Evolutionary conservation across 2,797 vertebrate species (phyloP), one percentile per base, ranked within the genome.

Genomic region (Eulemur mongoz): DNA sequence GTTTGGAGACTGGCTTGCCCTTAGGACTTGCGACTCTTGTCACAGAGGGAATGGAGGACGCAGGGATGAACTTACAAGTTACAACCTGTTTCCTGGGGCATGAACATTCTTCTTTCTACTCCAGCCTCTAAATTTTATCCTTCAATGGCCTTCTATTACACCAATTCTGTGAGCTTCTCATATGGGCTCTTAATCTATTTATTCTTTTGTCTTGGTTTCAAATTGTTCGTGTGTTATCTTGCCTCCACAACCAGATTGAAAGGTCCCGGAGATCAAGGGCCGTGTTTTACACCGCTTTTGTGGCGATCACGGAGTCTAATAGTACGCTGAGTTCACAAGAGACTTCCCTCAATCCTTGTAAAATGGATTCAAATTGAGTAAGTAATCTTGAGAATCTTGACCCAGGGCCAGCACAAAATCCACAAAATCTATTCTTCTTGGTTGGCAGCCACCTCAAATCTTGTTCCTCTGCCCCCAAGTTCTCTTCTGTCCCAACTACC

Each of bases 11-110:
- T 9, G 89, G 59, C 79, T 95, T 52, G 52, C 65, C 50, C 0
- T 1, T 40, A 57, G 59, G 52, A 80, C 35, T 75, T 70, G 81
- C 1, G 79, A 83, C 32, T 82, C 52, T 81, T 78, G 7, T 72
- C 82, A 73, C 81, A 94, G 94, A 43, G 30, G 54, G 65, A 38
- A n/a, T 14, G 5, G 32, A 87, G 38, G 91, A 54, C 35, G 10
- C 7, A 25, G 54, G 61, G 72, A 84, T 50, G 27, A 91, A 75
- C 23, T 89, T 65, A 59, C 80, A 90, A 69, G 89, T 90, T 63
- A 69, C 75, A 89, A n/a, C 94, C 59, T 96, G 95, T 83, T 93
- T 93, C 67, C 89, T 97, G 97, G 89, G 67, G 45, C 91, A 85
- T 87, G 92, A 89, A 40, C 86, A 84, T 75, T 81, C 65, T 89